These are phyloP conservation scores for Paraplagusia blochii DNA, from an alignment of 2,113 vertebrate species.

Conservation along the genomic window DNA sequence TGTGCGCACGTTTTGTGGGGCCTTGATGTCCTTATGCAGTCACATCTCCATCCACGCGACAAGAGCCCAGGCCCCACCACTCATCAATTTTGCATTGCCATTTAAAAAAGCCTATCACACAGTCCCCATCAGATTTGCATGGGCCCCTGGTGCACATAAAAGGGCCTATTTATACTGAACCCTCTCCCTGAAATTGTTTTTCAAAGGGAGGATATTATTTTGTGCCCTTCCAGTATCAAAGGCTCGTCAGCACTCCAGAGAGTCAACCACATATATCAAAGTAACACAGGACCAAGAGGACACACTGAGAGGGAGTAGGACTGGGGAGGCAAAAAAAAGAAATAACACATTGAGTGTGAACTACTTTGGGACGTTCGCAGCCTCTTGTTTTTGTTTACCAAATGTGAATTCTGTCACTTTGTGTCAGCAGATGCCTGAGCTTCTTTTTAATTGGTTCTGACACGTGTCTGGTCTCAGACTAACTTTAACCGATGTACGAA, in stretches of 20 bases:
- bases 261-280: slow-evolving; percentile 73
- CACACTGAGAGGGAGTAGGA: slow-evolving; percentile 48
- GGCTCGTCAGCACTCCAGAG: slow-evolving; percentile 66
- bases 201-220: slow-evolving; percentile 80
- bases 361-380: slow-evolving; percentile 73
- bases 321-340: background rate
- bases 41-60: slow-evolving; percentile 71
- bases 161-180: slow-evolving; percentile 79
- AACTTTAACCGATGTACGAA: slow-evolving; percentile 74
- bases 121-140: slow-evolving; percentile 73
- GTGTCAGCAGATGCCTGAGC: slow-evolving; percentile 59
- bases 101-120: slow-evolving; percentile 77
- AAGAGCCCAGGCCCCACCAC: slow-evolving; percentile 67
- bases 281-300: slow-evolving; percentile 69
- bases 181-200: slow-evolving; percentile 76
- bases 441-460: slow-evolving; percentile 70
- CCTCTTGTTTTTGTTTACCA: slow-evolving; percentile 74
- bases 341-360: slow-evolving; percentile 62
- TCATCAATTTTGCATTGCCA: slow-evolving; percentile 80
- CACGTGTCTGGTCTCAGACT: slow-evolving; percentile 70
- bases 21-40: slow-evolving; percentile 78
- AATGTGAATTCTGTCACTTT: slow-evolving; percentile 68
- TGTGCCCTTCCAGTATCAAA: slow-evolving; percentile 76
- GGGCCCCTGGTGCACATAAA: slow-evolving; percentile 74
- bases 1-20: slow-evolving; percentile 25